Evolutionary conservation across 2,113 vertebrate species (phyloP).

Genomic region (Thunnus thynnus): DNA sequence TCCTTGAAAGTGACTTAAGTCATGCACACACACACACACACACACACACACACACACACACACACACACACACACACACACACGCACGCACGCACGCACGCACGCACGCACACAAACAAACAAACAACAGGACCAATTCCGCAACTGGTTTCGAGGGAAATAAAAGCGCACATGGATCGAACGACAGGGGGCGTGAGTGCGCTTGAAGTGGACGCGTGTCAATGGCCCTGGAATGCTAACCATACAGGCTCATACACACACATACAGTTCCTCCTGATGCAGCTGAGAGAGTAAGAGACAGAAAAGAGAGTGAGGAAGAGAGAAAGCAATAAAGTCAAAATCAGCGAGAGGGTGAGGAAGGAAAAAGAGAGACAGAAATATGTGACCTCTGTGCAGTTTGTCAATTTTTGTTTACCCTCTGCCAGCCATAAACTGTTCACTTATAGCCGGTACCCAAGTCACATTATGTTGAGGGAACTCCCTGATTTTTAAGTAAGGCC

Average conservation of each 20-base stretch:
- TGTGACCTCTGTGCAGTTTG: slow-evolving; percentile 59
- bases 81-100: too few relatives aligned
- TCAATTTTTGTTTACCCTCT: slow-evolving; percentile 66
- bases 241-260: slow-evolving; percentile 9
- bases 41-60: too few relatives aligned
- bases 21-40: too few relatives aligned
- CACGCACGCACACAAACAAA: background rate
- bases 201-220: slow-evolving; percentile 53
- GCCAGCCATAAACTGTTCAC: slow-evolving; percentile 52
- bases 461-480: slow-evolving; percentile 39
- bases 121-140: slow-evolving; percentile 5
- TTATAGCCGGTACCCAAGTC: slow-evolving; percentile 44
- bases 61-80: too few relatives aligned
- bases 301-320: background rate
- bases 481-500: slow-evolving; percentile 32
- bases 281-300: background rate
- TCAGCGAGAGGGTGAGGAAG: background rate
- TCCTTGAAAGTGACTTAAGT: too few relatives aligned
- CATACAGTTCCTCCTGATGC: slow-evolving; percentile 18
- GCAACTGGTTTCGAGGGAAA: slow-evolving; percentile 61
- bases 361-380: background rate
- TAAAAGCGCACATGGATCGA: slow-evolving; percentile 52
- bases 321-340: background rate
- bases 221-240: slow-evolving; percentile 65
- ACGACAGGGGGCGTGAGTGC: slow-evolving; percentile 77